Base-by-base conservation (phyloP, 2,113 vertebrate genomes). In the Festucalex cinctus region DNA sequence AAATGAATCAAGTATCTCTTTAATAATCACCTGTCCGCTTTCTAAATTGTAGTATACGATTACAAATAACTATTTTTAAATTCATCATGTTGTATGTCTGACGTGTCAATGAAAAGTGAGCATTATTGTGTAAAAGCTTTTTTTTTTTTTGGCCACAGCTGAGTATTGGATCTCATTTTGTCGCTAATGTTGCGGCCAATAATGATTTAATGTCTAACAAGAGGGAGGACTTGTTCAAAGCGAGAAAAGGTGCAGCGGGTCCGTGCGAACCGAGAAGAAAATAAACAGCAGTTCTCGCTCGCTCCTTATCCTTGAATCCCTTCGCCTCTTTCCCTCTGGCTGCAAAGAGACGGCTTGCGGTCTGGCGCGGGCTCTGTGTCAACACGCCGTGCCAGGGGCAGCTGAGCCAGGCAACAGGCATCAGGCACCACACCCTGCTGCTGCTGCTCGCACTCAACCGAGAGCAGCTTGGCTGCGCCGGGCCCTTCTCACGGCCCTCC, bases 351-450 rank as follows among this genome's bases (percentile, higher is more conserved):
- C 73, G 71, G 77, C 68, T 71, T 78, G 89, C 89, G 90, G 89
- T 90, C 83, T 91, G 88, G 90, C 86, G 59, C 75, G 61, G 39
- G 68, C 60, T 80, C 77, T 87, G 79, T 83, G 81, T 88, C 87
- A 88, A 89, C 84, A 89, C 63, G 69, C 75, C 65, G 86, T 88
- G 87, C 89, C 89, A 88, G 79, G 74, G 74, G 37, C 75, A 82
- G 80, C 77, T 73, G 70, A 67, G 46, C 60, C 60, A 62, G 37
- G 60, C 54, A 57, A 6, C 54, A 57, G 26, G 54, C 54, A 57
- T 24, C 22, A 12, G 24, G 22, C 71, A 83, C 88, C 90, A 88
- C 90, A 87, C 88, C 86, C 86, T 85, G 28, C 78, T 77, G 71
- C 73, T 59, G 58, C 68, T 63, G 65, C 67, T 86, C 84, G 81